Evolutionary conservation across 2,797 vertebrate genomes (phyloP).

Genomic region (Lithobates pipiens): DNA sequence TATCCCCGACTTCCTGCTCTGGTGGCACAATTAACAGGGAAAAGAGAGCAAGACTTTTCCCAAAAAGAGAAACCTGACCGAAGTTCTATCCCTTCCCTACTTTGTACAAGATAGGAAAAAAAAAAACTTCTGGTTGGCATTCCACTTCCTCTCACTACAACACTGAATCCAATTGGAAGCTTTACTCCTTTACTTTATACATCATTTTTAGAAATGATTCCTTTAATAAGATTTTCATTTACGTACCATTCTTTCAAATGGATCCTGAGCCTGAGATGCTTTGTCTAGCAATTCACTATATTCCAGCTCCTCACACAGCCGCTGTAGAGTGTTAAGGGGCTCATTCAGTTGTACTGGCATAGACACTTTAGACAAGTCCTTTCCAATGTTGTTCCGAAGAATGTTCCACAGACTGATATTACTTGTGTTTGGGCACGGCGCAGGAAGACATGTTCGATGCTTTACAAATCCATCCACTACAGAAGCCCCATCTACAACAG

Average conservation of each 20-base stretch:
- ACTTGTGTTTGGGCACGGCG: constrained; percentile 85
- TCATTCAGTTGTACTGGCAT: constrained; percentile 97
- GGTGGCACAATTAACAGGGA: too few species aligned
- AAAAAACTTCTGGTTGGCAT: too few species aligned
- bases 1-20: too few species aligned
- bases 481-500: constrained; percentile 69
- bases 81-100: too few species aligned
- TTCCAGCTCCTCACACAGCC: constrained; percentile 95
- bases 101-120: too few species aligned
- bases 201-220: too few species aligned
- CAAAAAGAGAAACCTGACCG: too few species aligned
- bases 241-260: constrained; percentile 91
- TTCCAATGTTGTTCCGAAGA: constrained; percentile 96
- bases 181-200: too few species aligned
- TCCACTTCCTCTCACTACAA: too few species aligned
- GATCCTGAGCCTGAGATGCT: constrained; percentile 80
- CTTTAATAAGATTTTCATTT: background rate
- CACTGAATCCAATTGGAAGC: too few species aligned
- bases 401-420: constrained; percentile 97
- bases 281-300: constrained; percentile 92
- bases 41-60: too few species aligned
- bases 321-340: constrained; percentile 93
- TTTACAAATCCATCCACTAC: constrained; percentile 66
- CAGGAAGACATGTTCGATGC: constrained; percentile 82
- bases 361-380: constrained; percentile 96